Conservation (phyloP, 2,113 vertebrate species). For the Agapornis roseicollis region DNA sequence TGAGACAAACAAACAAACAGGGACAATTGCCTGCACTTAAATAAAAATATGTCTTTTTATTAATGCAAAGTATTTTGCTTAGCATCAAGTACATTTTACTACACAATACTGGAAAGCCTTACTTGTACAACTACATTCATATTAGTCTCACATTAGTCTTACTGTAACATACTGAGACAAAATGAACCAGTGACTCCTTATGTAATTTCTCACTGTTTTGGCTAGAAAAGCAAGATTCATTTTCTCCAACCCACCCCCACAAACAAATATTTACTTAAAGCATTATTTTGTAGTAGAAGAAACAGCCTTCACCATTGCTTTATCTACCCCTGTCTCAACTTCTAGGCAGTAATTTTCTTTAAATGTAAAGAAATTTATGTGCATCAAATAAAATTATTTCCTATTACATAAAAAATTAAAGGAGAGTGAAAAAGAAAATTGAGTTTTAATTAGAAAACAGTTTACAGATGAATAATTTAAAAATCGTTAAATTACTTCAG, state of each 20-base stretch:
- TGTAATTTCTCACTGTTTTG: background rate
- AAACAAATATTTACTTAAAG: background rate
- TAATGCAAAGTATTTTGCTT: background rate
- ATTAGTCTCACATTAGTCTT: background rate
- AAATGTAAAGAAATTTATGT: constrained; percentile 23
- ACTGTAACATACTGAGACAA: background rate
- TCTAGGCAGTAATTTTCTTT: constrained; percentile 2
- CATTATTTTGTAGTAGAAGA: background rate
- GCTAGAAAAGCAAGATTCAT: background rate
- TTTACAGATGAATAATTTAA: constrained; percentile 70
- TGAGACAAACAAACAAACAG: background rate
- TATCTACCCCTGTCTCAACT: background rate
- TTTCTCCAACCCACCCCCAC: background rate
- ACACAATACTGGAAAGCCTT: background rate
- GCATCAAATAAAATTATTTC: constrained; percentile 35
- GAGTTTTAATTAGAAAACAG: constrained; percentile 70
- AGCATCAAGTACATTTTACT: background rate
- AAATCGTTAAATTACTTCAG: constrained; percentile 64
- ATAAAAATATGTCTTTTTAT: background rate
- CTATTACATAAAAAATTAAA: constrained; percentile 60
- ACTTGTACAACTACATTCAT: background rate
- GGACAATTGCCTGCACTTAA: background rate
- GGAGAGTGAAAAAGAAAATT: constrained; percentile 54
- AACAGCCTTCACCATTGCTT: background rate
- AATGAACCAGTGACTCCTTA: background rate